These are phyloP conservation scores for Neelides folsomi DNA, from an alignment of 2,888 invertebrate species.

Conservation along the genomic window DNA sequence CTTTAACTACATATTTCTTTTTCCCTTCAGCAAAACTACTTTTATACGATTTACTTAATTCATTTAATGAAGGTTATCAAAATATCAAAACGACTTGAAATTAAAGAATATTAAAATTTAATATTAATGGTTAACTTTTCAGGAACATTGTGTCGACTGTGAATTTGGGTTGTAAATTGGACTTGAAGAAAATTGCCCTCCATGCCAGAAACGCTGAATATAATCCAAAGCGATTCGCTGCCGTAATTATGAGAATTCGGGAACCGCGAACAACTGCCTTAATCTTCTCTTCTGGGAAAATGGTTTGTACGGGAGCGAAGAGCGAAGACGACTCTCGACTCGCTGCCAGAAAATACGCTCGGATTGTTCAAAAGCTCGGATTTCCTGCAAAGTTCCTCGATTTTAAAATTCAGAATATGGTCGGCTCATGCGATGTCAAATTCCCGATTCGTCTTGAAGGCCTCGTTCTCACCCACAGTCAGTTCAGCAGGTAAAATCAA, in stretches of 20 bases:
- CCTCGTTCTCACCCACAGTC: slow-evolving; percentile 64
- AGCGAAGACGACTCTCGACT: slow-evolving; percentile 65
- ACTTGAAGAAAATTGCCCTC: slow-evolving; percentile 90
- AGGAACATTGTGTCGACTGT: slow-evolving; percentile 98
- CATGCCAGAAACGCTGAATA: slow-evolving; percentile 98
- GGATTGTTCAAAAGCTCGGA: slow-evolving; percentile 67
- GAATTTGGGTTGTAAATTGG: slow-evolving; percentile 84
- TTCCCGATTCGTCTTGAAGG: slow-evolving; percentile 71
- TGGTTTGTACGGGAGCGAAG: slow-evolving; percentile 77
- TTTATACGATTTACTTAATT: no score
- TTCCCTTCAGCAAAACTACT: no score
- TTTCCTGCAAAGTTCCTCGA: slow-evolving; percentile 63
- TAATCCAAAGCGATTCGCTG: slow-evolving; percentile 97
- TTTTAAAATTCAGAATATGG: slow-evolving; percentile 75
- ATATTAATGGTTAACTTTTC: slow-evolving; percentile 33
- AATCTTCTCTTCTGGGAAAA: slow-evolving; percentile 72
- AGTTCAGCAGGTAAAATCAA: slow-evolving; percentile 49
- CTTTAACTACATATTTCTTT: no score
- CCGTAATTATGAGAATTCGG: slow-evolving; percentile 89
- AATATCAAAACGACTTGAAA: no score
- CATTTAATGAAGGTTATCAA: no score
- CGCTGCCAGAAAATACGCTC: slow-evolving; percentile 66
- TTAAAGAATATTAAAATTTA: slow-evolving; percentile 4
- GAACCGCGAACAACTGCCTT: slow-evolving; percentile 67
- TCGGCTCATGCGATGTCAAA: slow-evolving; percentile 73